Base-by-base conservation (phyloP, 2,797 vertebrate genomes). In the Petrocephalus schoutedeni region DNA sequence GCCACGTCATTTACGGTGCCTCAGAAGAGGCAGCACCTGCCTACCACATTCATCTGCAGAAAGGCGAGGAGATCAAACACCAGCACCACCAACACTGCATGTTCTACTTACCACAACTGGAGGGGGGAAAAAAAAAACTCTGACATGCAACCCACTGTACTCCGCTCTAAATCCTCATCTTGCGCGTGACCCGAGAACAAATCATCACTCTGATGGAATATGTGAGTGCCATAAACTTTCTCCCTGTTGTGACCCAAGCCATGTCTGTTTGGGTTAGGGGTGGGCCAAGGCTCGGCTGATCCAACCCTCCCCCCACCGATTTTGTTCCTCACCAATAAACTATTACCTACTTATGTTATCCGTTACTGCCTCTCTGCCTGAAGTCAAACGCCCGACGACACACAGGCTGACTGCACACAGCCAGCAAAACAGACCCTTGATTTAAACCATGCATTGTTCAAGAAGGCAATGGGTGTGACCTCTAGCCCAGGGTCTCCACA, bases 1-100 rank as follows among this genome's bases (percentile, higher is more conserved):
- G 92, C 93, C 93, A 94, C 92, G 91, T 93, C 92, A 94, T 90
- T 49, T 36, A 0, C 3, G n/a, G 54, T n/a, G 88, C 87, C 87
- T 32, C 3, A 14, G 14, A 54, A 28, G 0, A 0, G 0, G 51
- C 85, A 19, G 0, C 56, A 82, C 85, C 84, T 6, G 74, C 56
- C 10, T 21, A 83, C 59, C 82, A 41, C 61, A 21, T 51, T 49
- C 45, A 85, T 7, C 8, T 0, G 0, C 64, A 58, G 2, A 61
- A 23, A 77, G 49, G 16, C 51, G 41, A 12, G 19, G 10, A 10
- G 41, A 53, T 53, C 64, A 61, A 9, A 61, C 58, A 45, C 59
- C 10, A 56, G 9, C 54, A 59, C 16, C 14, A 82, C 36, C 45
- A 82, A 19, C 41, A 23, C 21, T 7, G 12, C 64, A 56, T 67